A percentile compares a stretch with the other conserved stretches of the same genome.
Conservation (phyloP, 1,140 invertebrate species). For the honey bee (Apis mellifera) region DNA sequence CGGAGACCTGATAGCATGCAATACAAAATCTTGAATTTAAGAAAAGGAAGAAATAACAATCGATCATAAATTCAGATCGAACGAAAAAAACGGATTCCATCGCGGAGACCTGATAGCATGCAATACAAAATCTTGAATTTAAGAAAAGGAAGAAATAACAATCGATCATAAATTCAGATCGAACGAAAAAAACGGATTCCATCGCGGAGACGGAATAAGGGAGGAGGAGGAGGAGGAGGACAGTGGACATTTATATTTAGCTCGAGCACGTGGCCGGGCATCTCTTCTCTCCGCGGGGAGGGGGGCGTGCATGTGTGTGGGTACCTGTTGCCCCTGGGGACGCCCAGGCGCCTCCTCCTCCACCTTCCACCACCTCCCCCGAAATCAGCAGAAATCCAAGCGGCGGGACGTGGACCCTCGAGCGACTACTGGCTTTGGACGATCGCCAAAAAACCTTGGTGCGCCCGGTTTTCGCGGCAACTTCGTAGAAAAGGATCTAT, state of each 20-base stretch:
- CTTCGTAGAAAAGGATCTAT: neutral
- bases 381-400: constrained; percentile 60
- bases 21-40: no score
- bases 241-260: constrained; percentile 69
- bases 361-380: constrained; percentile 28
- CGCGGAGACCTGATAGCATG: no score
- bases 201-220: no score
- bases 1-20: no score
- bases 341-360: constrained; percentile 53
- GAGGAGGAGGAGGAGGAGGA: constrained; percentile 54
- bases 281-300: constrained; percentile 28
- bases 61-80: no score
- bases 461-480: constrained; percentile 45
- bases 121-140: no score
- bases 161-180: no score
- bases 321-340: constrained; percentile 68
- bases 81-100: no score
- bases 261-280: constrained; percentile 68
- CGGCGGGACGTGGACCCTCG: constrained; percentile 14
- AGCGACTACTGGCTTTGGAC: constrained; percentile 41
- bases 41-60: no score
- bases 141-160: no score
- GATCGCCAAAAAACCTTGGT: constrained; percentile 41
- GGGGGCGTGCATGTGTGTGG: constrained; percentile 49
- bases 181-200: no score